Evolutionary conservation across 2,888 invertebrate species (phyloP), one percentile per base, ranked within the genome.

Genomic region (Scaptomyza tumidula): DNA sequence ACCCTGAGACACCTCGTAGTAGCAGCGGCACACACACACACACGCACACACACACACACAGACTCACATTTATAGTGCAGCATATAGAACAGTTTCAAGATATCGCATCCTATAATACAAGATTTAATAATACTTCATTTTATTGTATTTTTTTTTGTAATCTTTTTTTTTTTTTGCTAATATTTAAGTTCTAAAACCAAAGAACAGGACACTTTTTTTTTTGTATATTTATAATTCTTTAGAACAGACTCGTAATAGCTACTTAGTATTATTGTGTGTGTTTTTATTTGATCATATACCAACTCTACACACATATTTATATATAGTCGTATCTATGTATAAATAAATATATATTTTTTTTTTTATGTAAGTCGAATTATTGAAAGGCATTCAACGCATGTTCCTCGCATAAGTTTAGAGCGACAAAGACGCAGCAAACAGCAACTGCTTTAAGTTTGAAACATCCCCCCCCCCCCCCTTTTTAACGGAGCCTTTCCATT

Each of bases 141-240:
- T 46, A 43, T 45, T 44, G 6, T 14, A 14, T 68, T 71, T 74
- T 79, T 74, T 80, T 56, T 49, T 53, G 49, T 31, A 10, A 41
- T 52, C 56, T 49, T 78, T 78, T 81, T 78, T 63, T 75, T 75
- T 75, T 75, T 65, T 57, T 83, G 45, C 64, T 78, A 64, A 78
- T 58, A 64, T 80, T 80, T 90, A 88, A 90, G 86, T 90, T 89
- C 82, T 89, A 82, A 89, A 86, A 89, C 89, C 89, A 89, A 89
- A 89, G 89, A 89, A 83, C 87, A 80, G 66, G 60, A 72, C 49
- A 88, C 72, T 72, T 88, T 82, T 78, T 78, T 79, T 69, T 76
- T 75, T 62, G 44, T 59, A 71, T 65, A 75, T 48, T 64, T 75
- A 44, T 70, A 70, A 54, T 64, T 69, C 63, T 69, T 63, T 64